Percentiles rank a stretch among this genome's conserved stretches.
These are phyloP conservation scores for Euspilapteryx auroguttella DNA, from an alignment of 2,888 invertebrate genomes.

Conservation along the genomic window DNA sequence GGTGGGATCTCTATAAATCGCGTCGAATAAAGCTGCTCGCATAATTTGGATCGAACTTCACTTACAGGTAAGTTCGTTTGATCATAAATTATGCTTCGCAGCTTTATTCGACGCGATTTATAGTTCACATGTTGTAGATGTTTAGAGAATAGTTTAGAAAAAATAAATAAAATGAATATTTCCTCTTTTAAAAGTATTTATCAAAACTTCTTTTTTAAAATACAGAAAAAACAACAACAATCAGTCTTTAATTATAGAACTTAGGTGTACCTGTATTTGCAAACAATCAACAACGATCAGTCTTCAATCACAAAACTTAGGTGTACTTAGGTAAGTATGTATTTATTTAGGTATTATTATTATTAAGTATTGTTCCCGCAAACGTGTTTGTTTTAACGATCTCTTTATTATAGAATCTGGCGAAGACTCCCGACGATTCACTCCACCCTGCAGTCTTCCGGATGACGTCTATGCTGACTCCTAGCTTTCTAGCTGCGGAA, in stretches of 20 bases:
- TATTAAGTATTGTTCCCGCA: not conserved
- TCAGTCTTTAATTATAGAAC: no score
- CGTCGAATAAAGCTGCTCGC: not conserved
- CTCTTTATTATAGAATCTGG: constrained; percentile 9
- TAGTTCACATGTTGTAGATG: not conserved
- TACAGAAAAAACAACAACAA: no score
- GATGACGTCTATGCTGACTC: constrained; percentile 10
- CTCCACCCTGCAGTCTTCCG: constrained; percentile 10
- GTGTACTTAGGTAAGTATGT: no score
- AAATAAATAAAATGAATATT: not conserved
- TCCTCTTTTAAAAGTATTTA: no score
- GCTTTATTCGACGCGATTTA: not conserved
- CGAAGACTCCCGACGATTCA: constrained; percentile 7
- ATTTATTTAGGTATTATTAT: not conserved
- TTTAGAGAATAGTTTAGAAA: not conserved
- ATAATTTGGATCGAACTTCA: not conserved
- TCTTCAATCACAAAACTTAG: no score
- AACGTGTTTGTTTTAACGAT: not conserved
- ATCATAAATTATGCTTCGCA: not conserved
- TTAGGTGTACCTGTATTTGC: constrained; percentile 1
- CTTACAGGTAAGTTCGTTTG: not conserved
- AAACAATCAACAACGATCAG: constrained; percentile 1
- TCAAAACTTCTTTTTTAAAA: no score
- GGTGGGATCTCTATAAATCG: constrained; percentile 1
- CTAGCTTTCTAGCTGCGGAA: constrained; percentile 9